These are phyloP conservation scores for Dicaeum eximium DNA, from an alignment of 2,113 vertebrate genomes.

Conservation along the genomic window DNA sequence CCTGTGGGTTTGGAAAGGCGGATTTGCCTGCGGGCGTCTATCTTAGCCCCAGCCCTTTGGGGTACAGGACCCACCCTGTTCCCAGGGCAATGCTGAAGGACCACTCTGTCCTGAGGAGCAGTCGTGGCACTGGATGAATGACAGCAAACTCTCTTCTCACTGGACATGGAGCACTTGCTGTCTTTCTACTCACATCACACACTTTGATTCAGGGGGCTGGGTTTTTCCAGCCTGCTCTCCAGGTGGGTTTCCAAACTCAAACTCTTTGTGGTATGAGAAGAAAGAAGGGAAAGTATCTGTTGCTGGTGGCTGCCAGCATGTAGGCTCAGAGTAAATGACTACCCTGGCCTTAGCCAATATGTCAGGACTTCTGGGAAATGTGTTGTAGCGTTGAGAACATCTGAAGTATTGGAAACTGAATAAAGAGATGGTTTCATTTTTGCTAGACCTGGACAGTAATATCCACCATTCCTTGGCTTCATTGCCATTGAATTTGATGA, in stretches of 20 bases:
- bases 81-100: background rate
- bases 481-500: background rate
- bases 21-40: rapidly evolving
- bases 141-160: rapidly evolving
- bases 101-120: rapidly evolving
- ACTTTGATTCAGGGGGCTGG: rapidly evolving
- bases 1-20: background rate
- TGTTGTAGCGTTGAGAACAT: background rate
- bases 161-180: rapidly evolving
- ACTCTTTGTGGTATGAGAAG: background rate
- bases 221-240: background rate
- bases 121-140: rapidly evolving
- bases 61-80: background rate
- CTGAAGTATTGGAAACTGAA: background rate
- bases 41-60: background rate
- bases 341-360: background rate
- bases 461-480: background rate
- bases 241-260: background rate
- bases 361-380: background rate
- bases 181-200: rapidly evolving
- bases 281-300: background rate
- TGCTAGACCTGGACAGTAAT: background rate
- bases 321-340: background rate
- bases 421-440: background rate
- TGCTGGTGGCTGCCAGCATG: background rate